phyloP scores from a whole-genome alignment of 2,888 invertebrate genomes.

The Epirrhoe alternata region DNA sequence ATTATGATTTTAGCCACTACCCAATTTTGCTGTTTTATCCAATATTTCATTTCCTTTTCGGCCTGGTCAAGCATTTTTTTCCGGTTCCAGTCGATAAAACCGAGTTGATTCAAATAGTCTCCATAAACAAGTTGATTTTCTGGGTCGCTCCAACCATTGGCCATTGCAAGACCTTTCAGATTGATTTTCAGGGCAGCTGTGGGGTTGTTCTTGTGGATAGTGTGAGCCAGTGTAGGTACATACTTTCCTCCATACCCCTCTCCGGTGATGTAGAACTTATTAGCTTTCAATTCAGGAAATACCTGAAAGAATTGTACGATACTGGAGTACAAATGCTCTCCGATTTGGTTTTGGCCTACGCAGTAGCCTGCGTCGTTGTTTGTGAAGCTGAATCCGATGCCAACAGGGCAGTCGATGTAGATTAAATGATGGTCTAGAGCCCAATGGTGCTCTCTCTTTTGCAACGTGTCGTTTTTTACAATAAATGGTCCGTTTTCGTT shows the following conservation, averaged over 20 bases:
- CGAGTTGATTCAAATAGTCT: constrained; percentile 91
- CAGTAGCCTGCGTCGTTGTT: constrained; percentile 90
- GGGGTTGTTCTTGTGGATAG: constrained; percentile 88
- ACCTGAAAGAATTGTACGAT: constrained; percentile 92
- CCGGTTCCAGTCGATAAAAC: constrained; percentile 87
- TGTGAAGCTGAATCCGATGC: constrained; percentile 96
- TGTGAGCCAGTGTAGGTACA: constrained; percentile 90
- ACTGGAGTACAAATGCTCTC: constrained; percentile 90
- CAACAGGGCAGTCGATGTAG: constrained; percentile 97
- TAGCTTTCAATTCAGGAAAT: constrained; percentile 89
- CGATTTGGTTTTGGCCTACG: constrained; percentile 91
- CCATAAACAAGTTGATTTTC: constrained; percentile 91
- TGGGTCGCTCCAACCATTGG: constrained; percentile 92
- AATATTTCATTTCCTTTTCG: constrained; percentile 84
- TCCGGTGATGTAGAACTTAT: constrained; percentile 93
- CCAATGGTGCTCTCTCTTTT: constrained; percentile 91
- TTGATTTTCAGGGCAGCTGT: constrained; percentile 88
- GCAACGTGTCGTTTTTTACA: constrained; percentile 66
- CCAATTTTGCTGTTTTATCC: constrained; percentile 87
- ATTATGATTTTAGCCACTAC: constrained; percentile 81
- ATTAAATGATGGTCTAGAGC: constrained; percentile 90
- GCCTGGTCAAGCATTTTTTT: constrained; percentile 83
- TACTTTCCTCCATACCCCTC: constrained; percentile 95
- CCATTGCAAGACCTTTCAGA: constrained; percentile 89
- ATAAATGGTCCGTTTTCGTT: constrained; percentile 91